Conservation (phyloP, 2,797 vertebrate genomes). For the Erpetoichthys calabaricus region DNA sequence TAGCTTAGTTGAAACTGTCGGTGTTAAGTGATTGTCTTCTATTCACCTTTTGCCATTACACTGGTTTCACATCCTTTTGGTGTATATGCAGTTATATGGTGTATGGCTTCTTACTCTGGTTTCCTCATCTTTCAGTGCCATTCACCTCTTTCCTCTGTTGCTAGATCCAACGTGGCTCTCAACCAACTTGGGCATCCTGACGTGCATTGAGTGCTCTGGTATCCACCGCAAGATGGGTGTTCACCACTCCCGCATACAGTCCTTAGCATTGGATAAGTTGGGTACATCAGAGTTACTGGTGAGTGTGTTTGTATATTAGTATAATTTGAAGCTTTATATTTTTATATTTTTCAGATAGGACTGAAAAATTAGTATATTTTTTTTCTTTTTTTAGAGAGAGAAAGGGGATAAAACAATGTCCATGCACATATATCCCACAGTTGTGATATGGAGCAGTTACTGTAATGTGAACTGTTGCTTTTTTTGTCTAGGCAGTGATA, state of each 20-base stretch:
- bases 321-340: too few relatives aligned
- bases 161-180: constrained; percentile 66
- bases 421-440: too few relatives aligned
- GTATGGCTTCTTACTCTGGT: too few relatives aligned
- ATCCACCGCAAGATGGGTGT: constrained; percentile 70
- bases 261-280: constrained; percentile 59
- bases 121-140: not conserved
- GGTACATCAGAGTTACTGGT: constrained; percentile 66
- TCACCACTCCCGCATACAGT: constrained; percentile 60
- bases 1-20: too few relatives aligned
- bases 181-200: constrained; percentile 64
- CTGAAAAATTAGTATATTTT: too few relatives aligned
- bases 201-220: constrained; percentile 69
- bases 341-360: not conserved
- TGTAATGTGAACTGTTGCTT: not conserved
- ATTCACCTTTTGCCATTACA: too few relatives aligned
- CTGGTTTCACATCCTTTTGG: too few relatives aligned
- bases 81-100: too few relatives aligned
- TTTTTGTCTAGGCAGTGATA: not conserved
- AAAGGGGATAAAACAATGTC: too few relatives aligned
- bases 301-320: not conserved
- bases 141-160: constrained; percentile 1
- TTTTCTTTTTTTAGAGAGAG: too few relatives aligned
- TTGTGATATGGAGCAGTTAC: too few relatives aligned
- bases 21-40: too few relatives aligned